Base-by-base conservation (phyloP, 2,797 vertebrate genomes). In the Dermochelys coriacea region DNA sequence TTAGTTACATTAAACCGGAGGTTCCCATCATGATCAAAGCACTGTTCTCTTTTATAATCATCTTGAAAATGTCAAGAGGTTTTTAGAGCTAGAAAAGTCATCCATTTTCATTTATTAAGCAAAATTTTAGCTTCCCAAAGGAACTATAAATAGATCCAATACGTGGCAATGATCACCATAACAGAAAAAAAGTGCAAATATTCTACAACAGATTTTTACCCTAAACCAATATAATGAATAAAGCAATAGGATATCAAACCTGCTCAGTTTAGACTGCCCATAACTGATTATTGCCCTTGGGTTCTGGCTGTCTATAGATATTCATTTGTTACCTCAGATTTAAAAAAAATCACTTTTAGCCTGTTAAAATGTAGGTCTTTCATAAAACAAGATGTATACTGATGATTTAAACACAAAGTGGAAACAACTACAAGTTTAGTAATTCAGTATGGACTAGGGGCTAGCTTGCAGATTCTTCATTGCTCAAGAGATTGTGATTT, bases 11-110 rank as follows among this genome's bases (percentile, higher is more conserved):
- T 75, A 29, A 75, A 41, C 41, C 12, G 23, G 25, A 6, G 7
- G 71, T 41, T 47, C 71, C 71, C 37, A 15, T 27, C 21, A 23
- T 4, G 4, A 75, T 45, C 25, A 77, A 47, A 71, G 64, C n/a
- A 41, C 64, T 71, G 19, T 41, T 71, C 64, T 71, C 64, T n/a
- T 71, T 71, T 41, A 41, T 90, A 80, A 93, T 89, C 18, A 84
- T 19, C 31, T 91, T 79, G 68, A 45, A 96, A 80, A 12, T 95
- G 82, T 86, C 37, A 88, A 47, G 55, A 92, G 51, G 85, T 80
- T 95, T 91, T 75, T 85, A 75, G 79, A 90, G 37, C 75, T 15
- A 90, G 59, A 85, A 90, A 93, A 95, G 25, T 57, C 8, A 94
- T 47, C 84, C 81, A 52, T 45, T 64, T 93, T 96, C 80, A 95